Evolutionary conservation across 2,113 vertebrate species (phyloP).

Genomic region (Atractosteus spatula): DNA sequence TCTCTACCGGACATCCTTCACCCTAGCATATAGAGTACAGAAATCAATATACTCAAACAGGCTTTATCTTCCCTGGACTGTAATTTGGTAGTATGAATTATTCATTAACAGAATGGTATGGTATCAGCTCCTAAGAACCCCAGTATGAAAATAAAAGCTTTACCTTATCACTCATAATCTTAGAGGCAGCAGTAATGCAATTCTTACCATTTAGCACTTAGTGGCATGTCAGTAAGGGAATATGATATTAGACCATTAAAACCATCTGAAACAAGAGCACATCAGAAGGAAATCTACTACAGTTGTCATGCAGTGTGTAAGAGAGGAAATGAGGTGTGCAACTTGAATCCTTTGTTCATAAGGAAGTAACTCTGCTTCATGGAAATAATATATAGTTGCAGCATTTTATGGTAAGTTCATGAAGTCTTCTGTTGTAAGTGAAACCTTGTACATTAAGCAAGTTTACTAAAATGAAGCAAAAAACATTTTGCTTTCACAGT

Average conservation of each 20-base stretch:
- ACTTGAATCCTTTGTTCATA: not conserved
- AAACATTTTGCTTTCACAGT: not conserved
- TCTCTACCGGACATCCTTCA: conserved; percentile 59
- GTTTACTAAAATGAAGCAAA: not conserved
- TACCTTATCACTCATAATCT: conserved; percentile 84
- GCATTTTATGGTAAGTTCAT: not conserved
- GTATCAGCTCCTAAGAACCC: conserved; percentile 69
- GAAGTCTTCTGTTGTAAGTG: not conserved
- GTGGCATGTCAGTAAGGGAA: conserved; percentile 68
- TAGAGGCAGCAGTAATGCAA: conserved; percentile 74
- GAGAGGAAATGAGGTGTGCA: not conserved
- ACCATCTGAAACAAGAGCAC: conserved; percentile 71
- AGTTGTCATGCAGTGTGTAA: conserved; percentile 42
- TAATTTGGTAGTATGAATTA: conserved; percentile 87
- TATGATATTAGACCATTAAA: conserved; percentile 73
- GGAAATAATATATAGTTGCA: not conserved
- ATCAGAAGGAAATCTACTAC: conserved; percentile 57
- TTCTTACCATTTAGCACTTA: conserved; percentile 84
- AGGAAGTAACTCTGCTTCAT: conserved; percentile 1
- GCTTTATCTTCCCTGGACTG: conserved; percentile 77
- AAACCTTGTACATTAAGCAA: not conserved
- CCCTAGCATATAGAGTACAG: conserved; percentile 58
- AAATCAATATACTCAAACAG: conserved; percentile 81
- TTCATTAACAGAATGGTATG: conserved; percentile 77
- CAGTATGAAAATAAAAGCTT: conserved; percentile 75